These are phyloP conservation scores for Montipora capitata DNA, from an alignment of 92 coral and sea anemone species.

Conservation along the genomic window DNA sequence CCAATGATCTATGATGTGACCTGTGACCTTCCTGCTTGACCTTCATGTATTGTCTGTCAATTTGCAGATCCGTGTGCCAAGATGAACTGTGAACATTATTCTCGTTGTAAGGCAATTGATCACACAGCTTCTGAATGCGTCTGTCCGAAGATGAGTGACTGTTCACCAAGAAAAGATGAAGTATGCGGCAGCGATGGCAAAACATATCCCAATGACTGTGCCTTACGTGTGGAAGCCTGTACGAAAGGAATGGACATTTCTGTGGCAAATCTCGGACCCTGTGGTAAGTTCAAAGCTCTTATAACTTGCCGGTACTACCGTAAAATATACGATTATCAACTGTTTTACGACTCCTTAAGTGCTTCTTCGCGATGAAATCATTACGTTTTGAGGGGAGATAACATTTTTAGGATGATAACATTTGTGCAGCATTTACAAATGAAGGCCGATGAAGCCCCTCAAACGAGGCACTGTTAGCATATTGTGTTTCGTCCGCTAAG, in stretches of 20 bases:
- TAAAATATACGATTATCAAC: too few relatives aligned
- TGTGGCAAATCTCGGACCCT: conserved; percentile 76
- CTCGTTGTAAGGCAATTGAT: conserved; percentile 72
- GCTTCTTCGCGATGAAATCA: too few relatives aligned
- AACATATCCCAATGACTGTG: conserved; percentile 78
- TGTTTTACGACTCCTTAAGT: too few relatives aligned
- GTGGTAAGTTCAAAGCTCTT: conserved; percentile 65
- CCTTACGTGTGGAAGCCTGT: conserved; percentile 74
- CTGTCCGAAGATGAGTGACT: conserved; percentile 83
- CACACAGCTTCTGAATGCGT: conserved; percentile 73
- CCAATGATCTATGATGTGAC: too few relatives aligned
- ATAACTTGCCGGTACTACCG: neutral
- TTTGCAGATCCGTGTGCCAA: conserved; percentile 79
- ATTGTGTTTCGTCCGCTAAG: too few relatives aligned
- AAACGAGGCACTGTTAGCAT: too few relatives aligned
- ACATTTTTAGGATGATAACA: too few relatives aligned
- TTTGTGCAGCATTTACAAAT: too few relatives aligned
- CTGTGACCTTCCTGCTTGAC: too few relatives aligned
- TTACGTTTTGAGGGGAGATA: too few relatives aligned
- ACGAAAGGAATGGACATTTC: conserved; percentile 42
- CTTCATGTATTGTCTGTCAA: neutral
- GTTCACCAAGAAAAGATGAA: conserved; percentile 56
- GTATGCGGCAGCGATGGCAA: conserved; percentile 89
- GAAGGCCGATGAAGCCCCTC: too few relatives aligned
- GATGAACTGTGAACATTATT: conserved; percentile 71